phyloP scores from a whole-genome alignment of 2,888 invertebrate genomes.

The Lasioglossum figueresi region DNA sequence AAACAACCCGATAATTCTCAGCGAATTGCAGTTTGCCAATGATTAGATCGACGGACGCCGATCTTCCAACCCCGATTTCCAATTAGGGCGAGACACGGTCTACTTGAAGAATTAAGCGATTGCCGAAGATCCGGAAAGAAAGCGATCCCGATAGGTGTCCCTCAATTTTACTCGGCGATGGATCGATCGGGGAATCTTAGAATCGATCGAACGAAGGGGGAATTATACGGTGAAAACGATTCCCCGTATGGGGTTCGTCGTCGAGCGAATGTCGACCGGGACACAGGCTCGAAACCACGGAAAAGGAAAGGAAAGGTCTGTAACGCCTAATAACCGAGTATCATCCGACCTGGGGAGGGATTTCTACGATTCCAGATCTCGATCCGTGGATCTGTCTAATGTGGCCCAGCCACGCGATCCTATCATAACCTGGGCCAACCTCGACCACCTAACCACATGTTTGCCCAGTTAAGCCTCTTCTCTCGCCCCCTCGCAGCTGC shows the following conservation, averaged over 20 bases:
- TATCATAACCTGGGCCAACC: conserved; percentile 82
- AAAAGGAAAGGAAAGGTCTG: conserved; percentile 54
- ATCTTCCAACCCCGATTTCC: neutral
- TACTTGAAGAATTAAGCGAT: neutral
- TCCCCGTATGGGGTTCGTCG: conserved; percentile 35
- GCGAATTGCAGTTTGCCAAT: neutral
- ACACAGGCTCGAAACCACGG: conserved; percentile 43
- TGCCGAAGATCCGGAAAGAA: conserved; percentile 35
- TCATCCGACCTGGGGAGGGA: conserved; percentile 72
- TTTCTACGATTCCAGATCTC: conserved; percentile 82
- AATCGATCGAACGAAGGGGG: conserved; percentile 55
- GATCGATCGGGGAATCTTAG: neutral
- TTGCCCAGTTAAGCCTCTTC: conserved; percentile 78
- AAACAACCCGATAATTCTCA: neutral
- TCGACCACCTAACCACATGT: conserved; percentile 79
- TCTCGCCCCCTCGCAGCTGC: conserved; percentile 20
- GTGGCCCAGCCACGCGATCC: conserved; percentile 82
- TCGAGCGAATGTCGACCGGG: conserved; percentile 8
- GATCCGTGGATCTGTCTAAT: conserved; percentile 79
- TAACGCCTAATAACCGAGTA: conserved; percentile 76
- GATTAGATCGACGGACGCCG: neutral
- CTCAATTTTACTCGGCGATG: conserved; percentile 63
- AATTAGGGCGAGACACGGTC: neutral
- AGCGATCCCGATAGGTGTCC: conserved; percentile 65
- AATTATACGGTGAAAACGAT: conserved; percentile 69